A percentile compares a stretch with the other conserved stretches of the same genome.
phyloP scores from a whole-genome alignment of 2,113 vertebrate species.

The Lasiurus borealis region DNA sequence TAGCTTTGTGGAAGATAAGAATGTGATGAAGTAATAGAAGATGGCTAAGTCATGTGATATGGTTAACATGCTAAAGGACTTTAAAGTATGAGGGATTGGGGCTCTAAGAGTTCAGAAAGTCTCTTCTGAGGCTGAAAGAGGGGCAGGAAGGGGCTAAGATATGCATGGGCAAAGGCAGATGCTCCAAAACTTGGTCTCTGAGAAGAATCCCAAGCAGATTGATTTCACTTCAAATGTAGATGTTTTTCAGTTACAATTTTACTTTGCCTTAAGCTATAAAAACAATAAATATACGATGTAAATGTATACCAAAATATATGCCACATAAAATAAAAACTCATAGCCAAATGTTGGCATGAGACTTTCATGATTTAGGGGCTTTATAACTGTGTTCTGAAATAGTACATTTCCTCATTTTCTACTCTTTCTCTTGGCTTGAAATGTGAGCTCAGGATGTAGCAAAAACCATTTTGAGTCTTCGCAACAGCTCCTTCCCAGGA shows the following conservation, averaged over 20 bases:
- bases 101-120: not conserved
- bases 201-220: not conserved
- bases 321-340: not conserved
- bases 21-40: not conserved
- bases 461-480: not conserved
- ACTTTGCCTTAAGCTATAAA: constrained; percentile 42
- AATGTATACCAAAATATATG: constrained; percentile 4
- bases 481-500: too few relatives aligned
- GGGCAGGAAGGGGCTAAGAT: fast-evolving
- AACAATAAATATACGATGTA: not conserved
- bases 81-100: not conserved
- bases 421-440: not conserved
- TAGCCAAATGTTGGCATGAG: not conserved
- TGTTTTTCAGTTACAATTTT: constrained; percentile 11
- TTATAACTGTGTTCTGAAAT: constrained; percentile 27
- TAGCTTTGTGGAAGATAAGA: not conserved
- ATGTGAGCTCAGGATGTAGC: not conserved
- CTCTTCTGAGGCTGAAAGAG: too few relatives aligned
- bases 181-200: fast-evolving
- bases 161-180: fast-evolving
- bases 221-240: not conserved
- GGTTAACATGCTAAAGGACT: not conserved
- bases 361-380: constrained; percentile 27
- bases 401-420: not conserved
- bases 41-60: fast-evolving